These are phyloP conservation scores for Salvelinus namaycush DNA, from an alignment of 2,113 vertebrate species.

Conservation along the genomic window DNA sequence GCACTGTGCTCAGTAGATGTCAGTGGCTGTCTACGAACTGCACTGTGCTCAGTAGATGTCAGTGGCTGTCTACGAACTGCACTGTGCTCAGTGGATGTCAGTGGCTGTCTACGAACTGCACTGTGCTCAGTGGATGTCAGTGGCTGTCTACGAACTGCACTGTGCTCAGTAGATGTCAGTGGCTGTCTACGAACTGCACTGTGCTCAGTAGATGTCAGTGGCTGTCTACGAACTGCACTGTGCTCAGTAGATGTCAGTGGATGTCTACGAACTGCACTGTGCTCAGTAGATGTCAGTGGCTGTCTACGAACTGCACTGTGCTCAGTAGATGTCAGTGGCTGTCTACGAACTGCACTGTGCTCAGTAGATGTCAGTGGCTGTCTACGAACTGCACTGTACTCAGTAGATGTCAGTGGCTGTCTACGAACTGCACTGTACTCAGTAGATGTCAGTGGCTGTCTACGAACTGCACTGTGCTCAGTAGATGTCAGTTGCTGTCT, in stretches of 20 bases:
- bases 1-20: slow-evolving; percentile 38
- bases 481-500: slow-evolving; percentile 25
- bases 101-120: neutral
- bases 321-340: slow-evolving; percentile 34
- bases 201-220: slow-evolving; percentile 36
- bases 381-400: neutral
- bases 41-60: slow-evolving; percentile 39
- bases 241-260: slow-evolving; percentile 36
- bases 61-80: neutral
- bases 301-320: slow-evolving; percentile 1
- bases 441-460: slow-evolving; percentile 32
- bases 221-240: neutral
- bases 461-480: slow-evolving; percentile 16
- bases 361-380: slow-evolving; percentile 36
- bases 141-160: neutral
- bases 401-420: slow-evolving; percentile 33
- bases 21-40: neutral
- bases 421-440: slow-evolving; percentile 3
- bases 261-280: neutral
- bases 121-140: slow-evolving; percentile 36
- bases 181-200: neutral
- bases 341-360: slow-evolving; percentile 2
- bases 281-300: slow-evolving; percentile 37
- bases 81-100: slow-evolving; percentile 37
- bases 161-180: slow-evolving; percentile 39